Evolutionary conservation across 1,140 invertebrate genomes (phyloP).

Genomic region (Pseudomyrmex flavicornis): DNA sequence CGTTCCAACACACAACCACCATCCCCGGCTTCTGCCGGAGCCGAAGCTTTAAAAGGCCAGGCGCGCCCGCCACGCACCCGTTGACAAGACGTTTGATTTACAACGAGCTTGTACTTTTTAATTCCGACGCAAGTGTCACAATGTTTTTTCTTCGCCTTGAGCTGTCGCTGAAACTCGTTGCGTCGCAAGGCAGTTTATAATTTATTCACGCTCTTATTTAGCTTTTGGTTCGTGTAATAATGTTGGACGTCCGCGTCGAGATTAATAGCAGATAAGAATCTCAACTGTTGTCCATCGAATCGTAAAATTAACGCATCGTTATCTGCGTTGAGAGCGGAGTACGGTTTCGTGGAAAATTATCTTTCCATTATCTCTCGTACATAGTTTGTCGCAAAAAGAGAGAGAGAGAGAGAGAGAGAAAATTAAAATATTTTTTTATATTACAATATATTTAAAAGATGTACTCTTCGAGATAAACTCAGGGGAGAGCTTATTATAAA

Average conservation of each 20-base stretch:
- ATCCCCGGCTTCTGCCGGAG: slow-evolving; percentile 1
- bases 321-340: background rate
- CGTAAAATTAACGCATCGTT: slow-evolving; percentile 31
- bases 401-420: no score
- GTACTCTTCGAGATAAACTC: background rate
- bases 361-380: no score
- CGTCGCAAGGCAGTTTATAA: slow-evolving; percentile 36
- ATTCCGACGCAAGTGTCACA: slow-evolving; percentile 77
- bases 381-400: no score
- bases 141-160: slow-evolving; percentile 70
- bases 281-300: slow-evolving; percentile 19
- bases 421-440: no score
- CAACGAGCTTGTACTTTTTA: slow-evolving; percentile 79
- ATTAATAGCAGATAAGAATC: slow-evolving; percentile 42
- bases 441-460: background rate
- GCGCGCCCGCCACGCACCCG: slow-evolving; percentile 66
- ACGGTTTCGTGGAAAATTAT: background rate
- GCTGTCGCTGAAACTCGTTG: slow-evolving; percentile 32
- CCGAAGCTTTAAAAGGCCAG: slow-evolving; percentile 48
- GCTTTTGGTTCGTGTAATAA: slow-evolving; percentile 32
- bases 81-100: slow-evolving; percentile 83
- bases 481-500: background rate
- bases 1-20: slow-evolving; percentile 54
- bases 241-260: slow-evolving; percentile 5
- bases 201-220: slow-evolving; percentile 52